phyloP scores from a whole-genome alignment of 2,113 vertebrate genomes.

The Tautogolabrus adspersus region DNA sequence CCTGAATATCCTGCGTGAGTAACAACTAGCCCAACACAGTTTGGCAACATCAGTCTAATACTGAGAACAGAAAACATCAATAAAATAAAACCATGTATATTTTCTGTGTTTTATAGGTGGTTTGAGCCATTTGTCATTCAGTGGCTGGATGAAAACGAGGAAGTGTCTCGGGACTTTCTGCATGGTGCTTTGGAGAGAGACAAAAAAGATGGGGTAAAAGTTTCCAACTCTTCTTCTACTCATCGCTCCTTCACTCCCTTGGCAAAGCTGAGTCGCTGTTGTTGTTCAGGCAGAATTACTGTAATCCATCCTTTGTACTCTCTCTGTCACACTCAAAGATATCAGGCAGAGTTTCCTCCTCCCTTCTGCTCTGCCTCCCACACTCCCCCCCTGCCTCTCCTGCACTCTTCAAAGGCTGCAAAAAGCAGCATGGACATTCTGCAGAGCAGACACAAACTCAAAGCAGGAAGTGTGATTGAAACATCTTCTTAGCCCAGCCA shows the following conservation, averaged over 20 bases:
- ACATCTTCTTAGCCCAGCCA: background rate
- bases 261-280: slow-evolving; percentile 47
- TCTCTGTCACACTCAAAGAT: slow-evolving; percentile 51
- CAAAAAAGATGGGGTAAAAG: slow-evolving; percentile 97
- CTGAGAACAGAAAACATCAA: background rate
- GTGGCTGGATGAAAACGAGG: slow-evolving; percentile 99
- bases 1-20: slow-evolving; percentile 98
- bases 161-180: slow-evolving; percentile 96
- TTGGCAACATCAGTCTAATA: background rate
- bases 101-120: slow-evolving; percentile 84
- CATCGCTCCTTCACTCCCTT: slow-evolving; percentile 27
- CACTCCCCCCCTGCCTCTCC: slow-evolving; percentile 5
- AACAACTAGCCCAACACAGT: background rate
- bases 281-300: slow-evolving; percentile 54
- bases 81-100: background rate
- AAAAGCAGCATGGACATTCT: slow-evolving; percentile 4
- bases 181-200: slow-evolving; percentile 96
- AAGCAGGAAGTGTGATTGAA: slow-evolving; percentile 7
- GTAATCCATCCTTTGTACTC: slow-evolving; percentile 57
- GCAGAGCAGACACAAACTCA: background rate
- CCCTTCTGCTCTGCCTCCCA: slow-evolving; percentile 20
- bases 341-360: slow-evolving; percentile 45
- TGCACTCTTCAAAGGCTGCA: slow-evolving; percentile 44
- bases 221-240: slow-evolving; percentile 24
- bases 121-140: slow-evolving; percentile 99